Evolutionary conservation across 2,113 vertebrate species (phyloP), one percentile per base, ranked within the genome.

Genomic region (Bungarus multicinctus): DNA sequence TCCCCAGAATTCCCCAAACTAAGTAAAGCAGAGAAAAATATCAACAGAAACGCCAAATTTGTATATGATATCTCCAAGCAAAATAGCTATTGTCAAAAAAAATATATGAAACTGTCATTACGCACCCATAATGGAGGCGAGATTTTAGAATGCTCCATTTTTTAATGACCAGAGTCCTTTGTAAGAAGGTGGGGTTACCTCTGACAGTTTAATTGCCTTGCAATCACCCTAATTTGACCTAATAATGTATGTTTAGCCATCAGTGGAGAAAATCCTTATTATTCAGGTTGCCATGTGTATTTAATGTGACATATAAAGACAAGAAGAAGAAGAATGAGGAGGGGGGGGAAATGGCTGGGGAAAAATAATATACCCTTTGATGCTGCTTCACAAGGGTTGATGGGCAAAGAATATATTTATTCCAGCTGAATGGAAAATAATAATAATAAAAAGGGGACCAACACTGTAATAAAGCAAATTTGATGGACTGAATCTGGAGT

Each of bases 141-240:
- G 57, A 92, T 39, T 60, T 1, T 0, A 39, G 92, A 95, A 93
- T 54, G n/a, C 52, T 94, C 69, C 25, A 18, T 81, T 57, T 57
- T 93, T 94, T 89, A 92, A 91, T 85, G 92, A 95, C 52, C 25
- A 0, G 22, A 95, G 96, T 95, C 89, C 93, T 88, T 55, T 3
- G 23, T 74, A 96, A 93, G 90, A 91, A 20, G 87, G 94, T 97
- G 93, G 94, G 93, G 96, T 95, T 93, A 85, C 52, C 1, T 92
- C 18, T 97, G 96, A 97, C 96, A 97, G 93, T 95, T 96, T 96
- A 97, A 97, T 96, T 97, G 94, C 97, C 93, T 87, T 94, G 92
- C 95, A 97, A 97, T 97, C 97, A 97, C 94, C 96, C 96, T 97
- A 97, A 97, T 94, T 97, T 95, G 95, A 97, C 97, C 96, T 94